These are phyloP conservation scores for Neuroterus valhalla DNA, from an alignment of 1,140 invertebrate genomes.

Conservation along the genomic window DNA sequence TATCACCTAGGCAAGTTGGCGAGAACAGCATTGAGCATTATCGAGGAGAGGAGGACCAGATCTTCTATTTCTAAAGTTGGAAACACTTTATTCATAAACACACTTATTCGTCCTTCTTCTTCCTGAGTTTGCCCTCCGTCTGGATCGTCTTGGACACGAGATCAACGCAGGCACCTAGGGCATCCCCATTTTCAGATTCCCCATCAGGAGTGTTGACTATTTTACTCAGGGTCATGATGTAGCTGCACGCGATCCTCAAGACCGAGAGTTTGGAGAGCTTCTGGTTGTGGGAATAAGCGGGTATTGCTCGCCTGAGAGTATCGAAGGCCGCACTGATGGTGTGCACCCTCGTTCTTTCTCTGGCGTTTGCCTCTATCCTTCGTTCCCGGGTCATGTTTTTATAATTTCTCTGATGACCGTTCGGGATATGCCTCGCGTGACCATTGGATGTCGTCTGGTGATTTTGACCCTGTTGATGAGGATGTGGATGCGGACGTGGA, in stretches of 20 bases:
- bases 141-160: constrained; percentile 91
- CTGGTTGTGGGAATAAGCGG: constrained; percentile 93
- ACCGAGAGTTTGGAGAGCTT: constrained; percentile 95
- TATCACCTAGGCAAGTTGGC: constrained; percentile 28
- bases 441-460: constrained; percentile 27
- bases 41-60: constrained; percentile 4
- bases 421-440: constrained; percentile 50
- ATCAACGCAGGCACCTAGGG: constrained; percentile 87
- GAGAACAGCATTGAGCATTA: constrained; percentile 18
- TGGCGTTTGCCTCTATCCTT: constrained; percentile 93
- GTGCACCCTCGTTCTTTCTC: constrained; percentile 93
- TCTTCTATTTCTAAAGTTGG: constrained; percentile 9
- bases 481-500: too few species aligned
- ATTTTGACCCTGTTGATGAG: constrained; percentile 40
- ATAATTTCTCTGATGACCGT: constrained; percentile 87
- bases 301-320: constrained; percentile 87
- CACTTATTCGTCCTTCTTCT: constrained; percentile 85
- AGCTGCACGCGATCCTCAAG: constrained; percentile 91
- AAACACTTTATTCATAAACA: background rate
- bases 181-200: constrained; percentile 70
- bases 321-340: constrained; percentile 97
- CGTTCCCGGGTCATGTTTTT: constrained; percentile 96
- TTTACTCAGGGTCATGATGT: constrained; percentile 87
- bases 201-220: constrained; percentile 67
- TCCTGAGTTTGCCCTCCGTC: constrained; percentile 91